Evolutionary conservation across 2,113 vertebrate species (phyloP).

Genomic region (Microcebus griseorufus): DNA sequence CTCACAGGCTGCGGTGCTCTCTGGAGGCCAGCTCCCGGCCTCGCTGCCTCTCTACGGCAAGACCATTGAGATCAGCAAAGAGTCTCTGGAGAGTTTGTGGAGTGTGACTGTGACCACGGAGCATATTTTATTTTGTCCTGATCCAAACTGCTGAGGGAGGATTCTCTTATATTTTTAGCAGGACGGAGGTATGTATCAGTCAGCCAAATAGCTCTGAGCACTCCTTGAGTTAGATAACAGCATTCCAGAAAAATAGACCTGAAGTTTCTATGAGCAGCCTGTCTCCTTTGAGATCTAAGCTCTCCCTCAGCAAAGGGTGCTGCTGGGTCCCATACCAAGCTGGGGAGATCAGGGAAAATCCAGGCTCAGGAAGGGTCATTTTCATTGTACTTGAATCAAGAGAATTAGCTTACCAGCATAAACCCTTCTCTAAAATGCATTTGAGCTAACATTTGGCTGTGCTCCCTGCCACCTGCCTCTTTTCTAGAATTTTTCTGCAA

Average conservation of each 20-base stretch:
- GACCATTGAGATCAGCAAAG: conserved; percentile 26
- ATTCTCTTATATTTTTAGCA: not conserved
- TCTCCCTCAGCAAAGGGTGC: not conserved
- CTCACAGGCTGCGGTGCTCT: not conserved
- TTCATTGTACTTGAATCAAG: not conserved
- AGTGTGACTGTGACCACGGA: not conserved
- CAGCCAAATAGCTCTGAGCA: not conserved
- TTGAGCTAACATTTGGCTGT: not conserved
- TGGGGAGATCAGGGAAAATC: not conserved
- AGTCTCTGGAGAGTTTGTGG: conserved; percentile 33
- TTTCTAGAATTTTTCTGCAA: not conserved
- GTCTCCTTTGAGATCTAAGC: not conserved
- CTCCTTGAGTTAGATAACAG: not conserved
- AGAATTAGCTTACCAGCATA: not conserved
- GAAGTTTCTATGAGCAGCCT: not conserved
- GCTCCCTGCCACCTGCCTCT: not conserved
- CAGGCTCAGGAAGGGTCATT: not conserved
- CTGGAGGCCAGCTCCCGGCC: rapidly evolving
- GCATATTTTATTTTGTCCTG: conserved; percentile 36
- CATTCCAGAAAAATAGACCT: not conserved
- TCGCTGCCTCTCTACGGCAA: not conserved
- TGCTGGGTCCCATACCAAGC: not conserved
- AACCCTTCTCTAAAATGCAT: not conserved
- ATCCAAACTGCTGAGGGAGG: not conserved
- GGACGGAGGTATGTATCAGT: not conserved